These are phyloP conservation scores for Entomobrya multifasciata DNA, from an alignment of 2,888 invertebrate species.

Conservation along the genomic window DNA sequence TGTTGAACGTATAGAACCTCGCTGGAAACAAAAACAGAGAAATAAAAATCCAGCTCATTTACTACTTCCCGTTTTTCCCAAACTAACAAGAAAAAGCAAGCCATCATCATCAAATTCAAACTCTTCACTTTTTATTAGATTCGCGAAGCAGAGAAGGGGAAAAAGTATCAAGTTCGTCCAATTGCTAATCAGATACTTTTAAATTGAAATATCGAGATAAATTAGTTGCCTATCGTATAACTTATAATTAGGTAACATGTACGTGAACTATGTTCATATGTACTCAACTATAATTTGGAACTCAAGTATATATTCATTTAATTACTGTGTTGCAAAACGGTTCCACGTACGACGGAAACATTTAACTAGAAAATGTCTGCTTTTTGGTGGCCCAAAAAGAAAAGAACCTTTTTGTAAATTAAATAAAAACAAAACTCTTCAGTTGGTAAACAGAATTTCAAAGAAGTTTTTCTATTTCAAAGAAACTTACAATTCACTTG, in stretches of 20 bases:
- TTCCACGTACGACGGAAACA: neutral
- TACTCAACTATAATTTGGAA: too few species aligned
- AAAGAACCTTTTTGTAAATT: too few species aligned
- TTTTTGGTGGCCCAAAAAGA: too few species aligned
- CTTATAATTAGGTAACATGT: too few species aligned
- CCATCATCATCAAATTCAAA: conserved; percentile 15
- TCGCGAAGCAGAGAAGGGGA: neutral
- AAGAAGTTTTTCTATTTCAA: too few species aligned
- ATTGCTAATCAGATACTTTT: neutral
- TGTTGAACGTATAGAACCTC: too few species aligned
- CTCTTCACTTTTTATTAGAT: conserved; percentile 27
- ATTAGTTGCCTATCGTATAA: neutral
- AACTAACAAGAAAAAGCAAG: neutral
- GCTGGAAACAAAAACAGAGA: neutral
- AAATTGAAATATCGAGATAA: conserved; percentile 29
- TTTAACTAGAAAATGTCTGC: too few species aligned
- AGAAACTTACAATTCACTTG: too few species aligned
- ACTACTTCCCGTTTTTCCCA: conserved; percentile 29
- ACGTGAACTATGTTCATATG: too few species aligned
- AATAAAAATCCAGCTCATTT: neutral
- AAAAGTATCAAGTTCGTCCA: conserved; percentile 32
- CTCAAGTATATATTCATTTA: conserved; percentile 13
- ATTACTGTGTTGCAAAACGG: neutral
- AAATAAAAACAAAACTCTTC: too few species aligned
- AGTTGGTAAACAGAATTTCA: too few species aligned